A percentile compares a stretch with the other conserved stretches of the same genome.
phyloP scores from a whole-genome alignment of 2,888 invertebrate species.

The Caenorhabditis angaria region DNA sequence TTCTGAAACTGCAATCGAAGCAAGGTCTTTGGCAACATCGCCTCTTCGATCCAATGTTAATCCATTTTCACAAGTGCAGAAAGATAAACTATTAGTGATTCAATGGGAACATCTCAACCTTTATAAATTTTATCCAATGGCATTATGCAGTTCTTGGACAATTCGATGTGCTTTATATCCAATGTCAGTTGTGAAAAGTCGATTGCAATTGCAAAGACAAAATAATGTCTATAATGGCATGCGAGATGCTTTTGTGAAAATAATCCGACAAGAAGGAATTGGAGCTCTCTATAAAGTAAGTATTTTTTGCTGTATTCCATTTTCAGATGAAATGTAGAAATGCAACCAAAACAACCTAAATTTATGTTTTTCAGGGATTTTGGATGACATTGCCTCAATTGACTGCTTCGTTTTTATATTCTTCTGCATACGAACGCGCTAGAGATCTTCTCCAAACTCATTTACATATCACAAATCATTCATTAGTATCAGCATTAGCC shows the following conservation, averaged over 20 bases:
- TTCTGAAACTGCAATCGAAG: constrained; percentile 36
- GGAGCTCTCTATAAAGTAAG: constrained; percentile 67
- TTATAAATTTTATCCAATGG: constrained; percentile 65
- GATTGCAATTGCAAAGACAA: constrained; percentile 67
- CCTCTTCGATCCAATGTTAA: constrained; percentile 22
- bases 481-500: constrained; percentile 56
- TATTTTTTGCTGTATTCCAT: constrained; percentile 11
- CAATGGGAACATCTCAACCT: constrained; percentile 71
- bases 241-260: constrained; percentile 67
- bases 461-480: constrained; percentile 53
- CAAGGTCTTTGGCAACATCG: constrained; percentile 28
- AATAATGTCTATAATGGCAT: constrained; percentile 67
- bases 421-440: constrained; percentile 65
- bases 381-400: constrained; percentile 72
- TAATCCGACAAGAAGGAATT: constrained; percentile 63
- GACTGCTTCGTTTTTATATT: constrained; percentile 68
- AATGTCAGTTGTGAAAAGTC: constrained; percentile 62
- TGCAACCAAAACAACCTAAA: too few species aligned
- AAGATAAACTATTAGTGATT: constrained; percentile 61
- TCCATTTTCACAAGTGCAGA: constrained; percentile 23
- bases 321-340: constrained; percentile 5
- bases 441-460: constrained; percentile 62
- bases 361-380: constrained; percentile 69
- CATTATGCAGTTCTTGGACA: constrained; percentile 58
- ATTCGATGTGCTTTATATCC: constrained; percentile 65